Conservation (phyloP, 1,140 invertebrate species). For the Drosophila bocqueti region DNA sequence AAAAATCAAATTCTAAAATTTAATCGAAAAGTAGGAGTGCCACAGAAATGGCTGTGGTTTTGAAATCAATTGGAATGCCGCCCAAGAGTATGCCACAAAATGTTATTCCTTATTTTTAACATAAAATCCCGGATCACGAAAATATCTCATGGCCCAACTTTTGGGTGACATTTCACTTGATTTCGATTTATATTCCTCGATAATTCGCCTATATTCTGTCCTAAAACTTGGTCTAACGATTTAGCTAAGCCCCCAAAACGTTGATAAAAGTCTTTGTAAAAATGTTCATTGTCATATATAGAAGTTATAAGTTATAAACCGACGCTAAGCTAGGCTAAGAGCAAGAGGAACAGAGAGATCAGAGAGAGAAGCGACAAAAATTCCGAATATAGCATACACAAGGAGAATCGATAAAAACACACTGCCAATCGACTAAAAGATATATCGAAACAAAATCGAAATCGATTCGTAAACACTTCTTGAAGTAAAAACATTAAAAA, state of each 20-base stretch:
- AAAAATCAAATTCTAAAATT: not conserved
- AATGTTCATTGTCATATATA: slow-evolving; percentile 42
- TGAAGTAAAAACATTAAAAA: slow-evolving; percentile 13
- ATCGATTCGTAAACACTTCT: slow-evolving; percentile 11
- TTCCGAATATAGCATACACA: slow-evolving; percentile 49
- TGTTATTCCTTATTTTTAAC: not conserved
- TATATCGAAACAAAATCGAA: slow-evolving; percentile 21
- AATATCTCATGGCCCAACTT: not conserved
- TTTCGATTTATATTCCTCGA: not conserved
- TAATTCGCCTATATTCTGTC: slow-evolving; percentile 2
- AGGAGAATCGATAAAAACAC: slow-evolving; percentile 7
- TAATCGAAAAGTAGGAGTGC: not conserved
- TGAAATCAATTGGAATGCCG: not conserved
- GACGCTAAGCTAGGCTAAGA: slow-evolving; percentile 18
- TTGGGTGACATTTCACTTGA: not conserved
- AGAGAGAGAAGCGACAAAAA: not conserved
- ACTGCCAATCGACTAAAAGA: slow-evolving; percentile 22
- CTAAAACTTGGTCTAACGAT: slow-evolving; percentile 15
- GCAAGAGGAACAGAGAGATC: not conserved
- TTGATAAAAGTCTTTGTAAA: slow-evolving; percentile 41
- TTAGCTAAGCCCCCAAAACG: slow-evolving; percentile 42
- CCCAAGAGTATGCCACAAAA: not conserved
- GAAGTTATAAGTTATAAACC: not conserved
- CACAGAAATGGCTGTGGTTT: not conserved
- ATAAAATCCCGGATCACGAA: not conserved